Percentiles rank a stretch among this genome's conserved stretches.
These are phyloP conservation scores for Ictalurus punctatus DNA, from an alignment of 2,113 vertebrate species.

Conservation along the genomic window DNA sequence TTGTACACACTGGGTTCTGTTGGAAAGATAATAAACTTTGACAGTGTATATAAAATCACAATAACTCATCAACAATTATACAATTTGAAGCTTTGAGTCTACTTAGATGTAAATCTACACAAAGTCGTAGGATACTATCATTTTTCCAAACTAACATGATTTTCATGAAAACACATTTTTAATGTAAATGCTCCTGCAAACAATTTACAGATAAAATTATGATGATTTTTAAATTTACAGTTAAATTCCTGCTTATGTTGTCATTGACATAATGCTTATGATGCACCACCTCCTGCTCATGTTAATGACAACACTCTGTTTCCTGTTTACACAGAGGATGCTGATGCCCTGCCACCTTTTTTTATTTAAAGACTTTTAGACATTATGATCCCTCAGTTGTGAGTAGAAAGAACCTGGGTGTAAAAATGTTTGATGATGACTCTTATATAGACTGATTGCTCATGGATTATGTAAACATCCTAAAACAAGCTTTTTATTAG, in stretches of 20 bases:
- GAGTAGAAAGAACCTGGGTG: not conserved
- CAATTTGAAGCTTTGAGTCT: not conserved
- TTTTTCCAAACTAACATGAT: not conserved
- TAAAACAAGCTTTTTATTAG: not conserved
- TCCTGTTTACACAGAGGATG: not conserved
- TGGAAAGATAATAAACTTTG: not conserved
- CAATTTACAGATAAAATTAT: not conserved
- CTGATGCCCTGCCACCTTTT: not conserved
- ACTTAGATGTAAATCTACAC: not conserved
- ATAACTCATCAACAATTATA: not conserved
- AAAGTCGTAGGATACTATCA: not conserved
- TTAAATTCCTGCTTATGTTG: not conserved
- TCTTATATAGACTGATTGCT: not conserved
- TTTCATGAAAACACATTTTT: not conserved
- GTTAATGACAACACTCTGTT: not conserved
- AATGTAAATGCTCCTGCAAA: not conserved
- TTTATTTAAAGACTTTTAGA: not conserved
- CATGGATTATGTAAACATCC: not conserved
- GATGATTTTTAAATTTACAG: too few relatives aligned
- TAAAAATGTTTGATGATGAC: not conserved
- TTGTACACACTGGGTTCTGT: too few relatives aligned
- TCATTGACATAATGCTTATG: too few relatives aligned
- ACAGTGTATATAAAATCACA: not conserved
- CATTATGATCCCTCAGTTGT: not conserved
- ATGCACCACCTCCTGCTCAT: not conserved